phyloP scores from a whole-genome alignment of 2,797 vertebrate genomes.

The Bovichtus diacanthus region DNA sequence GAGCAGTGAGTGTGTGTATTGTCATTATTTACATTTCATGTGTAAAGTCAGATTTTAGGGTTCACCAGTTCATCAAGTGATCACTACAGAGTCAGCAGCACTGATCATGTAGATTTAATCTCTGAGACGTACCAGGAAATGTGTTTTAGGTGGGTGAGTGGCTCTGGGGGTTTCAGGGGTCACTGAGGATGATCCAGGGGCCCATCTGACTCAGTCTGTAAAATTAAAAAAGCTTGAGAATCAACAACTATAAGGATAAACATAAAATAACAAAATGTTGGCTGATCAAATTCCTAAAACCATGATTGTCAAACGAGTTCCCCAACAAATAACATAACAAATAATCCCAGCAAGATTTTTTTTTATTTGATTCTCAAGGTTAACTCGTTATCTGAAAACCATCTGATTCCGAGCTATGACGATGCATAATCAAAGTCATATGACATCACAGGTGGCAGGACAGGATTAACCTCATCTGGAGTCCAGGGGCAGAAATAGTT shows the following conservation, averaged over 20 bases:
- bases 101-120: conserved; percentile 23
- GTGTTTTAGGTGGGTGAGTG: conserved; percentile 5
- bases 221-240: not conserved
- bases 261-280: not conserved
- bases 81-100: not conserved
- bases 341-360: not conserved
- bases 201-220: not conserved
- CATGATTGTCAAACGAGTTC: not conserved
- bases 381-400: not conserved
- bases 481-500: too few relatives aligned
- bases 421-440: not conserved
- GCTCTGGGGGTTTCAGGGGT: not conserved
- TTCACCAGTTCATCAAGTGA: not conserved
- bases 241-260: not conserved
- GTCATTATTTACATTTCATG: not conserved
- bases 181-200: not conserved
- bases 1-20: not conserved
- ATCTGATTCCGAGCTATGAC: not conserved
- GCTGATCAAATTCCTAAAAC: too few relatives aligned
- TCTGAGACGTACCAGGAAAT: not conserved
- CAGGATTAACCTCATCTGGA: not conserved
- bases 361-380: not conserved
- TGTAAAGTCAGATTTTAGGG: too few relatives aligned
- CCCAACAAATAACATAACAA: not conserved
- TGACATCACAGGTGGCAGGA: not conserved